Evolutionary conservation across 2,113 vertebrate genomes (phyloP), one percentile per base, ranked within the genome.

Genomic region (Corythaixoides concolor): DNA sequence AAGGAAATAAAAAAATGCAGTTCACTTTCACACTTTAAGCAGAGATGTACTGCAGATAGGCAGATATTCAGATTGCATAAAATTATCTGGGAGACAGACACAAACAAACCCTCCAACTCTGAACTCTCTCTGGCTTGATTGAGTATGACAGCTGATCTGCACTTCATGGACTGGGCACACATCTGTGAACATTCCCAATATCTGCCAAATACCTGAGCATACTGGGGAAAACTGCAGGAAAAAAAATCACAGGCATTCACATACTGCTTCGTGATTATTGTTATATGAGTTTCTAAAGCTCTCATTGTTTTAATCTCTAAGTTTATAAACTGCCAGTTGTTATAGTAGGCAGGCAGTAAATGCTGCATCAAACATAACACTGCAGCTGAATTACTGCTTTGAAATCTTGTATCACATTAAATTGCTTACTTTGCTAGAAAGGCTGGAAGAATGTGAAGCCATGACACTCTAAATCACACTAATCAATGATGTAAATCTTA

Each of bases 401-500:
- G 94, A 91, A 96, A 97, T 93, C 77, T 82, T 59, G 85, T 77
- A 88, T 82, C 80, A 45, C 72, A 85, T 85, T 22, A 93, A 96
- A 95, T 92, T 93, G 93, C 91, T 97, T 90, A 58, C 88, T 96
- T 87, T 88, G 92, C 90, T 84, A 64, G 90, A 87, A 97, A 94
- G 45, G 45, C 50, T 81, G 60, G 27, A 95, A 81, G 66, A 95
- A 90, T 30, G 87, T 3, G 4, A 95, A 93, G 70, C 59, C 7
- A 17, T 33, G 64, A 73, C 49, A 78, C 79, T 64, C 91, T 96
- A 96, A 94, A 96, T 97, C 93, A 92, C 67, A 32, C 64, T 77
- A 89, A 97, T 97, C 92, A 93, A 96, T 96, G 95, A 93, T 89
- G 82, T 88, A 95, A 93, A 94, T 94, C 89, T 96, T 73, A 86